These are phyloP conservation scores for Bembecia ichneumoniformis DNA, from an alignment of 2,888 invertebrate genomes.

Conservation along the genomic window DNA sequence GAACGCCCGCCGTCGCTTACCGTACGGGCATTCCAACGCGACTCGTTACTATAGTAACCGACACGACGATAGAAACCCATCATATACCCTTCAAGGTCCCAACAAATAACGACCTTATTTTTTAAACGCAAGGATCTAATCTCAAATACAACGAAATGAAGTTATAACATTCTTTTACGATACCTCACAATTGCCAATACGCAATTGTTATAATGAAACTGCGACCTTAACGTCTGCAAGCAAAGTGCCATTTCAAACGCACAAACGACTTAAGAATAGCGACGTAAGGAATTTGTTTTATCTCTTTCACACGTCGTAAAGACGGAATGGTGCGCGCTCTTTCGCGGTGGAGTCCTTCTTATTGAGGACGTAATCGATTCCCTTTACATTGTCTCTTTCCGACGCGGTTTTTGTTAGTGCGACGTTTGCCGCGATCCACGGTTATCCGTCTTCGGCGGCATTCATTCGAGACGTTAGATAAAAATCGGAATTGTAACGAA, in stretches of 20 bases:
- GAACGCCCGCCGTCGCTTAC: conserved; percentile 23
- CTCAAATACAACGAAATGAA: conserved; percentile 48
- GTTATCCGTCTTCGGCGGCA: conserved; percentile 64
- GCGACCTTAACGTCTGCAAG: conserved; percentile 58
- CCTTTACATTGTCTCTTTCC: conserved; percentile 59
- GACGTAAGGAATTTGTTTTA: conserved; percentile 68
- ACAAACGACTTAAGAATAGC: conserved; percentile 65
- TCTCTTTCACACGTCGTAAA: conserved; percentile 69
- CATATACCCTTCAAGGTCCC: conserved; percentile 32
- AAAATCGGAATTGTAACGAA: conserved; percentile 57
- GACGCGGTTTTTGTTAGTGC: conserved; percentile 50
- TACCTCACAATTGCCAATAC: conserved; percentile 55
- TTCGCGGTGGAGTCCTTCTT: conserved; percentile 49
- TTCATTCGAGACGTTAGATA: conserved; percentile 58
- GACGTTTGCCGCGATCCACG: conserved; percentile 43
- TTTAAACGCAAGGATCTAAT: conserved; percentile 39
- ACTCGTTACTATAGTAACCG: conserved; percentile 74
- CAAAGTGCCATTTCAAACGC: conserved; percentile 62
- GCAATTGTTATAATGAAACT: conserved; percentile 63
- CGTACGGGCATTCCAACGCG: conserved; percentile 53
- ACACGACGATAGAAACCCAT: conserved; percentile 33
- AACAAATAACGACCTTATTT: conserved; percentile 56
- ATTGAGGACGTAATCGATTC: conserved; percentile 60
- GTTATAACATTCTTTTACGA: conserved; percentile 66
- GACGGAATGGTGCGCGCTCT: conserved; percentile 50